Evolutionary conservation across 1,140 invertebrate species (phyloP).

Genomic region (Drosophila kikkawai): DNA sequence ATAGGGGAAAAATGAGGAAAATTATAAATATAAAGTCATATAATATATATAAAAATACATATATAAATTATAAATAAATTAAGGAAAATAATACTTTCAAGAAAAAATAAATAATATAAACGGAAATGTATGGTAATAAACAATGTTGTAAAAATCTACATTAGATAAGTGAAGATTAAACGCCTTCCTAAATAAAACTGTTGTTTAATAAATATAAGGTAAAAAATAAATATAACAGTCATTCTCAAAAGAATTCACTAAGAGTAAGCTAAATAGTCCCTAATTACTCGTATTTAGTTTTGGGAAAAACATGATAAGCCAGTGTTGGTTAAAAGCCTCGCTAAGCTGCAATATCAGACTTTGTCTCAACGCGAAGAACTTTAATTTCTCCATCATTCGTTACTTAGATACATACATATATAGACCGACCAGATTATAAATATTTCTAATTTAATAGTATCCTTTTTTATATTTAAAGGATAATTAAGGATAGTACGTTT

Average conservation of each 20-base stretch:
- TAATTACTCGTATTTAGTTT: not conserved
- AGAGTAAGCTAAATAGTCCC: not conserved
- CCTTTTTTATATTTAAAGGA: constrained; percentile 10
- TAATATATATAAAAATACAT: not conserved
- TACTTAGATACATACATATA: constrained; percentile 18
- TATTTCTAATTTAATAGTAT: constrained; percentile 6
- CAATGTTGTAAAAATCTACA: not conserved
- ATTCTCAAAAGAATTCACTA: not conserved
- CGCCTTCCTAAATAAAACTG: not conserved
- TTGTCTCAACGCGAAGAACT: constrained; percentile 46
- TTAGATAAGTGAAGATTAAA: not conserved
- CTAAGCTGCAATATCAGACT: constrained; percentile 60
- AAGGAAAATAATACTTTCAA: not conserved
- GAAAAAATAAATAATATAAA: not conserved
- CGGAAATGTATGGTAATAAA: not conserved
- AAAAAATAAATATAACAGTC: not conserved
- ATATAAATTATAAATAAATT: not conserved
- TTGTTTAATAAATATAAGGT: not conserved
- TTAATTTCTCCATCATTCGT: constrained; percentile 16
- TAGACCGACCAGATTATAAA: not conserved
- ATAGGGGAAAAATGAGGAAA: constrained; percentile 18
- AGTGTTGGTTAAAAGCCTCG: constrained; percentile 32
- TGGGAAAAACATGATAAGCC: constrained; percentile 22
- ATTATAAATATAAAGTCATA: not conserved
- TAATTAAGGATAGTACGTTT: not conserved